A percentile compares a stretch with the other conserved stretches of the same genome.
Evolutionary conservation across 1,140 invertebrate genomes (phyloP).

Genomic region (Piezodorus guildinii): DNA sequence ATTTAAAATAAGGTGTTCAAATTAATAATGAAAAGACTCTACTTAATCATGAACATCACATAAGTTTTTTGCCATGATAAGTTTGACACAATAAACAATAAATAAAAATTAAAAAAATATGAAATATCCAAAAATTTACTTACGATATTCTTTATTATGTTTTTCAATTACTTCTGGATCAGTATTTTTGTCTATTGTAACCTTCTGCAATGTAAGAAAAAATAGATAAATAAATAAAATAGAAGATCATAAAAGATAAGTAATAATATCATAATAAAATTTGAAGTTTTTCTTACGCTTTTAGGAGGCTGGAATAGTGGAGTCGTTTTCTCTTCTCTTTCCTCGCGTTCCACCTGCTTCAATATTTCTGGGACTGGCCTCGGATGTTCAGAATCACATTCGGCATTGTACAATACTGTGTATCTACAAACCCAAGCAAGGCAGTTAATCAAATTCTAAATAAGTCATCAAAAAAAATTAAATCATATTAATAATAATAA

Average conservation of each 20-base stretch:
- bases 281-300: neutral
- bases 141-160: slow-evolving; percentile 37
- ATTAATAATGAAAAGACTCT: no score
- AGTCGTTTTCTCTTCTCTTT: slow-evolving; percentile 32
- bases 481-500: neutral
- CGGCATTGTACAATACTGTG: slow-evolving; percentile 38
- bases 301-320: neutral
- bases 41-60: no score
- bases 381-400: slow-evolving; percentile 39
- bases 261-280: neutral
- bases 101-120: no score
- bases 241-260: no score
- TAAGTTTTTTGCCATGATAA: no score
- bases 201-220: neutral
- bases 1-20: no score
- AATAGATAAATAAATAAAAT: no score
- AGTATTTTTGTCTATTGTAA: slow-evolving; percentile 30
- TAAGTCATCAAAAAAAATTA: slow-evolving; percentile 5
- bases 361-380: slow-evolving; percentile 35
- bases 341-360: slow-evolving; percentile 38
- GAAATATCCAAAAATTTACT: slow-evolving; percentile 27
- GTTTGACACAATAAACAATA: no score
- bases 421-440: slow-evolving; percentile 28
- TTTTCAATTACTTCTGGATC: slow-evolving; percentile 36
- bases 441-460: neutral